These are phyloP conservation scores for Dendrolimus pini DNA, from an alignment of 2,888 invertebrate genomes.

Conservation along the genomic window DNA sequence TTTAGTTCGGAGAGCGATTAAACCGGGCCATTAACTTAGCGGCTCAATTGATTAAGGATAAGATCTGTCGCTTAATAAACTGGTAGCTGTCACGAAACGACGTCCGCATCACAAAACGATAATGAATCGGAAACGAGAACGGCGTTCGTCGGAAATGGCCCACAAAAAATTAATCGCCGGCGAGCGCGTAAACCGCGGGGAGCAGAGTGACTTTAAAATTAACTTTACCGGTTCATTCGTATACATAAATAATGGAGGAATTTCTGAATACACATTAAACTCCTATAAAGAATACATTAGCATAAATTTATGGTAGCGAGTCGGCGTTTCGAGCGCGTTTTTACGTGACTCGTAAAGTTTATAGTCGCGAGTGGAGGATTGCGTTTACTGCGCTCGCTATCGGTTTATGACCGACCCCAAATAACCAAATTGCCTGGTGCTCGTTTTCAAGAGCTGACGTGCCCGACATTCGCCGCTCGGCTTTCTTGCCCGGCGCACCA, in stretches of 20 bases:
- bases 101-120: conserved; percentile 34
- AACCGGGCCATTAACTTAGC: not conserved
- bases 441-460: conserved; percentile 45
- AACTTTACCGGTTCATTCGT: conserved; percentile 75
- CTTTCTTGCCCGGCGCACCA: conserved; percentile 24
- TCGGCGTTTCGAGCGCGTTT: conserved; percentile 74
- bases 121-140: conserved; percentile 39
- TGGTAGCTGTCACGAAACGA: conserved; percentile 25
- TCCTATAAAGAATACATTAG: conserved; percentile 78
- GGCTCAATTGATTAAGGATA: not conserved
- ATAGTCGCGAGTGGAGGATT: conserved; percentile 75
- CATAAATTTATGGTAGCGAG: conserved; percentile 76
- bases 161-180: conserved; percentile 51
- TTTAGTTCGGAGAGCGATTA: not conserved
- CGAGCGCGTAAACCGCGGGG: conserved; percentile 58
- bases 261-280: conserved; percentile 76
- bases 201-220: conserved; percentile 71
- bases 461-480: conserved; percentile 21
- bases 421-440: conserved; percentile 69
- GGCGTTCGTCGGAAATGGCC: conserved; percentile 40
- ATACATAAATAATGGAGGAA: conserved; percentile 75
- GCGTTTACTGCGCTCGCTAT: conserved; percentile 74
- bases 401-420: conserved; percentile 74
- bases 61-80: conserved; percentile 27
- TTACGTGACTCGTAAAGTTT: conserved; percentile 77